Conservation (phyloP, 2,113 vertebrate species). For the Cochlearius cochlearius region DNA sequence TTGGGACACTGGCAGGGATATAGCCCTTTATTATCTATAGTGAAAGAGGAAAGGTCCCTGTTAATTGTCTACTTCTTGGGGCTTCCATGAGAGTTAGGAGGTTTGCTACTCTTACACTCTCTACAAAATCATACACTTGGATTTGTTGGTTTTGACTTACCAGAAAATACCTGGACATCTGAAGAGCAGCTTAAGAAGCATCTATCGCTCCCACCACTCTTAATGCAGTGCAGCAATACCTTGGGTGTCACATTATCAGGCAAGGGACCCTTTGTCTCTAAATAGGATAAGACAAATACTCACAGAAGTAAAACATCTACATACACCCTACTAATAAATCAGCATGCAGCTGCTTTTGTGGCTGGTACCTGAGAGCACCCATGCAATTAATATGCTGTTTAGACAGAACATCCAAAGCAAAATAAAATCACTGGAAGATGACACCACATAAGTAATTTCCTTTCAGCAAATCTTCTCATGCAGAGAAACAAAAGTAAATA, state of each 20-base stretch:
- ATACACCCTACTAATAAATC: not conserved
- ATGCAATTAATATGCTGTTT: not conserved
- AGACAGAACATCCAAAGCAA: not conserved
- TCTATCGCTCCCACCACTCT: slow-evolving; percentile 86
- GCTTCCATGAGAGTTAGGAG: not conserved
- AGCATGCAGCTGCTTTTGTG: not conserved
- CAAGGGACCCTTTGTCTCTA: slow-evolving; percentile 84
- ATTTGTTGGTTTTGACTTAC: slow-evolving; percentile 76
- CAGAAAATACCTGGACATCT: slow-evolving; percentile 86
- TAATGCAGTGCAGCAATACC: slow-evolving; percentile 86
- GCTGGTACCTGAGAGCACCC: not conserved
- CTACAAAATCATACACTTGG: not conserved
- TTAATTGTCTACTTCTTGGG: not conserved
- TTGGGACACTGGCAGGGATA: not conserved
- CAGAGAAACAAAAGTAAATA: slow-evolving; percentile 44
- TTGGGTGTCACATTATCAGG: slow-evolving; percentile 70
- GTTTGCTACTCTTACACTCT: not conserved
- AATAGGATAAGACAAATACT: slow-evolving; percentile 78
- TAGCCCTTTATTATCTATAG: not conserved
- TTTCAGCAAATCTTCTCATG: not conserved
- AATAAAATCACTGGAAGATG: not conserved
- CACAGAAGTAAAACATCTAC: slow-evolving; percentile 38
- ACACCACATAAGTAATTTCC: not conserved
- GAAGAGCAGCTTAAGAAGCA: slow-evolving; percentile 92
- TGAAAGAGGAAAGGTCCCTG: not conserved